These are phyloP conservation scores for Anas flavirostris DNA, from an alignment of 2,797 vertebrate genomes.

Conservation along the genomic window DNA sequence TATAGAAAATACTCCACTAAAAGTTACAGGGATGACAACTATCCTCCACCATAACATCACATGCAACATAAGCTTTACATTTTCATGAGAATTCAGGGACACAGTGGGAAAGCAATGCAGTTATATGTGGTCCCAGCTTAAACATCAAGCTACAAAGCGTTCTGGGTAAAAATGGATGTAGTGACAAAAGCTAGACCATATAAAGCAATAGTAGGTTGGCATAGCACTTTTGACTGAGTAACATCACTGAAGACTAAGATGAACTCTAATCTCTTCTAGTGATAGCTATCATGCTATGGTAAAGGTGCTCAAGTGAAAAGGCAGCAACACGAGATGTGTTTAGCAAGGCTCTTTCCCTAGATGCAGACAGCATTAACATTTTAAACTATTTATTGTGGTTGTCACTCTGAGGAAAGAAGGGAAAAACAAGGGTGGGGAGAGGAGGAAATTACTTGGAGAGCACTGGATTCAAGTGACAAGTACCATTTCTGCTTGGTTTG, in stretches of 20 bases:
- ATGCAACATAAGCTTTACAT: not conserved
- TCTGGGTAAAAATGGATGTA: not conserved
- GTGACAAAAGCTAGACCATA: not conserved
- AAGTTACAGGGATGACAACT: not conserved
- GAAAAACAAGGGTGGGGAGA: not conserved
- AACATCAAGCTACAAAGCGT: not conserved
- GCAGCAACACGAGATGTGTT: not conserved
- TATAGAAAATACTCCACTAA: not conserved
- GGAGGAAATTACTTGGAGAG: not conserved
- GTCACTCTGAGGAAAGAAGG: not conserved
- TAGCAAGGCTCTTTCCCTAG: not conserved
- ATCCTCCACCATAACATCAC: not conserved
- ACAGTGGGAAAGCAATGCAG: not conserved
- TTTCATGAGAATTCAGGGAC: not conserved
- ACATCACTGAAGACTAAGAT: not conserved
- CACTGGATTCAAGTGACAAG: not conserved
- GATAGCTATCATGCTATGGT: accelerated
- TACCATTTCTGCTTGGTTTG: not conserved
- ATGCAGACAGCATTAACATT: not conserved
- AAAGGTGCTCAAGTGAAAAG: not conserved
- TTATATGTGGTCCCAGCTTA: not conserved
- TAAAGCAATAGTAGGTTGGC: not conserved
- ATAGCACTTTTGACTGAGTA: not conserved
- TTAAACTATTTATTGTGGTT: not conserved
- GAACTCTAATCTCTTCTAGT: not conserved